Evolutionary conservation across 2,113 vertebrate species (phyloP), one percentile per base, ranked within the genome.

Genomic region (Phoenicopterus ruber): DNA sequence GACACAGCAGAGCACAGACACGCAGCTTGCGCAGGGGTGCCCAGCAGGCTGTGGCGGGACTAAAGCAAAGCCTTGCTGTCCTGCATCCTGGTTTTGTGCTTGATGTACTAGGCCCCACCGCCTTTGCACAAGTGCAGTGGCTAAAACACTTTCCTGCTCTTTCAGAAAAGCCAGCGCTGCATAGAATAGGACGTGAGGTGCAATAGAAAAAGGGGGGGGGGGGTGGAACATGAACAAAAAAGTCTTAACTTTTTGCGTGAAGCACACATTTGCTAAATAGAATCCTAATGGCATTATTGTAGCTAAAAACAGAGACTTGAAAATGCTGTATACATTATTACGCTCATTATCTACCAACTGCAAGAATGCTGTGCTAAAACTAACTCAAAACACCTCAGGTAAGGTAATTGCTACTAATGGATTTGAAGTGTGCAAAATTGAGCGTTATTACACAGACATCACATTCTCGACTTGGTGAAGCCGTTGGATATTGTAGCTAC

Each of bases 371-470:
- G 95, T 97, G 97, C 98, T 98, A 98, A 98, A 98, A 98, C 98
- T 98, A 98, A 98, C 98, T 98, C 98, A 98, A 99, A 99, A 99
- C 98, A 99, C 98, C 98, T 99, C 98, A 97, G 98, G 98, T 98
- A 98, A 98, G 98, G 98, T 99, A 99, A 99, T 99, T 99, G 98
- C 98, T 98, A 98, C 98, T 99, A 99, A 99, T 99, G 99, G 98
- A 98, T 99, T 94, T 99, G 98, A 99, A 99, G 99, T 99, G 98
- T 98, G 98, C 88, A 97, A 99, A 99, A 99, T 99, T 98, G 98
- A 98, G 98, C 96, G 46, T 98, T 98, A 99, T 99, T 99, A 99
- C 98, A 97, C 98, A 97, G 98, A 98, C 98, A 99, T 98, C 98
- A 94, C 98, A 98, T 98, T 98, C 98, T 98, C 97, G 83, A 97